Conservation (phyloP, 2,888 invertebrate species). For the Mylabris sibirica region DNA sequence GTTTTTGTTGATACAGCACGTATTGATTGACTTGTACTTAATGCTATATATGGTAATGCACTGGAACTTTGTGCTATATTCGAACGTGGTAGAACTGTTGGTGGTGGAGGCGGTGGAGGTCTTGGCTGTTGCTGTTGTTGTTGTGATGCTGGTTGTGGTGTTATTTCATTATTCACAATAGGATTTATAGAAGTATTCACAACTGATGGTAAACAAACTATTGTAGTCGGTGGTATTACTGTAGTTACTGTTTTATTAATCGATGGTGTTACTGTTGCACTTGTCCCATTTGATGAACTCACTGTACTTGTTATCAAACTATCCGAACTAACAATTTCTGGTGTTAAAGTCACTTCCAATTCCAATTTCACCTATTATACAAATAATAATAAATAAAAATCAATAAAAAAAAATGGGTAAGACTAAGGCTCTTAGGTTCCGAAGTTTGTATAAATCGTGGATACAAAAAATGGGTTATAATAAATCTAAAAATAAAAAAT, state of each 20-base stretch:
- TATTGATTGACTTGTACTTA: conserved; percentile 64
- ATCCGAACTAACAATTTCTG: conserved; percentile 66
- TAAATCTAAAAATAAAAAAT: too few relatives aligned
- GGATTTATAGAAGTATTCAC: conserved; percentile 45
- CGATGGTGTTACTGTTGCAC: conserved; percentile 51
- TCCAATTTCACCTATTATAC: conserved; percentile 62
- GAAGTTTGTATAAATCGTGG: too few relatives aligned
- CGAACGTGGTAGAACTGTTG: conserved; percentile 36
- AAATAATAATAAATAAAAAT: not conserved
- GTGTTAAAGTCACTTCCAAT: conserved; percentile 68
- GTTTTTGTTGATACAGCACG: conserved; percentile 61
- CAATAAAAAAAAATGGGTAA: too few relatives aligned
- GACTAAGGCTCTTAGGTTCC: too few relatives aligned
- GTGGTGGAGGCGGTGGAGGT: not conserved
- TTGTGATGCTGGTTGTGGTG: conserved; percentile 36
- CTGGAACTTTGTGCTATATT: conserved; percentile 62
- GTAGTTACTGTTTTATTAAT: conserved; percentile 58
- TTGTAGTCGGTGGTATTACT: conserved; percentile 65
- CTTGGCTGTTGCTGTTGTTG: not conserved
- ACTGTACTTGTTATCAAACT: conserved; percentile 66
- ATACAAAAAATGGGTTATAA: too few relatives aligned
- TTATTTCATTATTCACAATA: conserved; percentile 49
- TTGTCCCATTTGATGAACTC: conserved; percentile 48
- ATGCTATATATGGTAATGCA: conserved; percentile 62
- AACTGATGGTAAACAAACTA: conserved; percentile 62